Conservation (phyloP, 2,888 invertebrate genomes). For the Rhingia rostrata region DNA sequence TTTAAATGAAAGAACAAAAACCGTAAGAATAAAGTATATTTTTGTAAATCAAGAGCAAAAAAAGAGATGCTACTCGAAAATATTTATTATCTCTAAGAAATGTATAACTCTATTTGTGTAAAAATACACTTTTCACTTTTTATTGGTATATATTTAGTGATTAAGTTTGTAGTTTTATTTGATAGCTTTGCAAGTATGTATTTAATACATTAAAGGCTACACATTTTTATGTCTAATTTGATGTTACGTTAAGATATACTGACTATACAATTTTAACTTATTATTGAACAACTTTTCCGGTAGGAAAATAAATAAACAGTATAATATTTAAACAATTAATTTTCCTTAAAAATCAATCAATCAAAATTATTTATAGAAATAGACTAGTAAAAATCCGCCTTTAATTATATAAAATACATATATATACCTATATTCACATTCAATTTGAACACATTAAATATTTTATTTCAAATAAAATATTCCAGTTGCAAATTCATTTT, state of each 20-base stretch:
- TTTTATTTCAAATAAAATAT: constrained; percentile 58
- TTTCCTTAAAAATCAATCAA: constrained; percentile 38
- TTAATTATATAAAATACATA: constrained; percentile 23
- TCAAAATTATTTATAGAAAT: constrained; percentile 32
- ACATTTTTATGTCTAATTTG: not conserved
- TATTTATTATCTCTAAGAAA: constrained; percentile 25
- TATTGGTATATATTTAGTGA: constrained; percentile 9
- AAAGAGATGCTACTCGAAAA: constrained; percentile 17
- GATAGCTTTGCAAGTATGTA: constrained; percentile 20
- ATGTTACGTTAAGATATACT: not conserved
- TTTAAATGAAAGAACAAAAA: constrained; percentile 17
- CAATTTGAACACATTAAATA: constrained; percentile 36
- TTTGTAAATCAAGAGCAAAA: constrained; percentile 27
- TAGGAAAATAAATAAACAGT: constrained; percentile 1
- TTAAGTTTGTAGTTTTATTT: not conserved
- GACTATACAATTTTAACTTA: constrained; percentile 18
- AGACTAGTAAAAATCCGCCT: constrained; percentile 43
- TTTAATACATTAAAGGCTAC: constrained; percentile 12
- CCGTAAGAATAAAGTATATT: constrained; percentile 40
- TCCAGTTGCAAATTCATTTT: not conserved
- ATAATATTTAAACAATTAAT: constrained; percentile 13
- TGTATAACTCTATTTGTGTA: not conserved
- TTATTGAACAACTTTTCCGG: not conserved
- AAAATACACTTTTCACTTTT: not conserved
- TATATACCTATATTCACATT: constrained; percentile 45